These are phyloP conservation scores for Suncus etruscus DNA, from an alignment of 2,113 vertebrate genomes.

Conservation along the genomic window DNA sequence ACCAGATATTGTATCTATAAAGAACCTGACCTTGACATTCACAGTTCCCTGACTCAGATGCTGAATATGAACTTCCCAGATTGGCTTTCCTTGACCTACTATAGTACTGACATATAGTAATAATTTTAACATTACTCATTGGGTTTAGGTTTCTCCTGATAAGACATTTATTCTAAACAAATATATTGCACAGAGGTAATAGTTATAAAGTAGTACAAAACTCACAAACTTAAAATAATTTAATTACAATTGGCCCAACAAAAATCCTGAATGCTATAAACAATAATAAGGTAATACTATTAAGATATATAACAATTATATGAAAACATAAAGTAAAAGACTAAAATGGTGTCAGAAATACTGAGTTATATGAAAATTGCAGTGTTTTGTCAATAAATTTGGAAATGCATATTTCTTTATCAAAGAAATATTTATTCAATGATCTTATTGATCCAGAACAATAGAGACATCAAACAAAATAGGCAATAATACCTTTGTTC, in stretches of 20 bases:
- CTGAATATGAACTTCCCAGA: not conserved
- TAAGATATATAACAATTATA: not conserved
- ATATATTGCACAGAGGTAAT: not conserved
- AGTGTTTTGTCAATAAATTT: not conserved
- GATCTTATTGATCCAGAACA: not conserved
- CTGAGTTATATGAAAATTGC: conserved; percentile 3
- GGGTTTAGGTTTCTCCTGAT: not conserved
- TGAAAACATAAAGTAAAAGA: not conserved
- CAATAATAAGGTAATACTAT: not conserved
- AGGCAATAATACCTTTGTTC: not conserved
- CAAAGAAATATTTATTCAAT: not conserved
- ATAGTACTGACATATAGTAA: not conserved
- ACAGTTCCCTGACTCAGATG: not conserved
- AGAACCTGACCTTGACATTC: not conserved
- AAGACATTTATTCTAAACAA: not conserved
- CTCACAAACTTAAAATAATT: too few relatives aligned
- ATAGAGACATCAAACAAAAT: not conserved
- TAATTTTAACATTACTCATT: not conserved
- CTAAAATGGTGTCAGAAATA: not conserved
- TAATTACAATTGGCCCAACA: not conserved
- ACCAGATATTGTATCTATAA: not conserved
- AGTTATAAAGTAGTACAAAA: not conserved
- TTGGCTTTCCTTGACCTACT: not conserved
- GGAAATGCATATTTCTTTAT: not conserved
- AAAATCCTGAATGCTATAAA: not conserved